Evolutionary conservation across 2,888 invertebrate genomes (phyloP).

Genomic region (Heliconius cydno): DNA sequence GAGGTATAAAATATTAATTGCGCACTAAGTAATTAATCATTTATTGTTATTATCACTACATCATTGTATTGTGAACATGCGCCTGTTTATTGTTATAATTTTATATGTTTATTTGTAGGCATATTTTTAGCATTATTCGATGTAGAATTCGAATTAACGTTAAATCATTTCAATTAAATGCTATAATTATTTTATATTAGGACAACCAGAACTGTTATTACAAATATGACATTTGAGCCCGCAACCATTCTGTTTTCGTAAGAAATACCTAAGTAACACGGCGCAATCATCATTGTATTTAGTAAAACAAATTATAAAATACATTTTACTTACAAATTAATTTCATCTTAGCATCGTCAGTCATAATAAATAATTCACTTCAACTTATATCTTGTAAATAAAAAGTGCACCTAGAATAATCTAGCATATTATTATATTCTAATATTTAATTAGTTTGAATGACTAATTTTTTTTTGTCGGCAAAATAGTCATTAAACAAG

Average conservation of each 20-base stretch:
- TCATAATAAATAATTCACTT: neutral
- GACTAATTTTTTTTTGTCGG: neutral
- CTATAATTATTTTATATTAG: neutral
- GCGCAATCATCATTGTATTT: neutral
- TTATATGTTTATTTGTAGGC: neutral
- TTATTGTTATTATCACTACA: conserved; percentile 14
- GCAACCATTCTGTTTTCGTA: neutral
- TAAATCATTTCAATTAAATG: neutral
- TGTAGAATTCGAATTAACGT: neutral
- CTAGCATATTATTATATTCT: neutral
- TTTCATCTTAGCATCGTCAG: neutral
- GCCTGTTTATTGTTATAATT: neutral
- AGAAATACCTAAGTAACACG: neutral
- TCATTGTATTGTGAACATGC: conserved; percentile 23
- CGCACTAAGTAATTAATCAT: conserved; percentile 27
- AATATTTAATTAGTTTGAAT: neutral
- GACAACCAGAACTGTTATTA: neutral
- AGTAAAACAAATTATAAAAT: neutral
- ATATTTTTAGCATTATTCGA: neutral
- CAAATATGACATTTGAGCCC: neutral
- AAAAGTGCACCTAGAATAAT: neutral
- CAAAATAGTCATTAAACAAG: neutral
- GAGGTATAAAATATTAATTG: conserved; percentile 65
- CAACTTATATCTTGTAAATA: neutral
- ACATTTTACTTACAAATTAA: neutral